Base-by-base conservation (phyloP, 2,113 vertebrate genomes). In the Percina caprodes region DNA sequence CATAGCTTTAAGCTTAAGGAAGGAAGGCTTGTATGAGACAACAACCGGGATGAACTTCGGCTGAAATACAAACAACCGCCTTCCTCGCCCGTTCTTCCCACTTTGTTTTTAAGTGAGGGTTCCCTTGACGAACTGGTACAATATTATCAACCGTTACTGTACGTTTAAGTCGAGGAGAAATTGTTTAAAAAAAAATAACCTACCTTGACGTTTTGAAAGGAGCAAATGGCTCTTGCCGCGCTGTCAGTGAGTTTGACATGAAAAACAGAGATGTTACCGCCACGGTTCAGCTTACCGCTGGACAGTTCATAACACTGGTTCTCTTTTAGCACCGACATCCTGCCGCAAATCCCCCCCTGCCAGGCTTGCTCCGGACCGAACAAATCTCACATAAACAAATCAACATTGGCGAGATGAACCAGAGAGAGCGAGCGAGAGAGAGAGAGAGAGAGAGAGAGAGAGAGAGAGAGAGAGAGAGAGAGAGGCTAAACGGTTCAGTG, bases 181-280 rank as follows among this genome's bases (percentile, higher is more conserved):
- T 13, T 23, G 21, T 61, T 4, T 1, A 5, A 30, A 30, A 21
- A 18, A 26, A 24, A 30, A 24, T 4, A 26, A 65, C 91, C 85
- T 89, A 97, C 97, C 97, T 96, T 94, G 74, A 88, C 83, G 82
- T 89, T 91, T 66, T 95, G 96, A 86, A 96, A 95, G 89, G 88
- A 93, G 90, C 95, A 95, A 60, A 98, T 94, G 68, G 97, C 96
- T 91, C 93, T 95, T 48, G 97, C 91, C 80, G 97, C 97, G 89
- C 96, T 97, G 95, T 97, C 97, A 91, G 97, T 98, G 83, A 98
- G 97, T 94, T 97, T 98, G 86, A 97, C 96, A 80, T 98, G 96
- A 86, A 97, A 95, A 82, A 97, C 96, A 1, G 97, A 97, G 90
- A 97, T 80, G 90, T 93, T 94, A 35, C 90, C 93, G 79, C 94